phyloP scores from a whole-genome alignment of 2,113 vertebrate genomes.

The Colius striatus region DNA sequence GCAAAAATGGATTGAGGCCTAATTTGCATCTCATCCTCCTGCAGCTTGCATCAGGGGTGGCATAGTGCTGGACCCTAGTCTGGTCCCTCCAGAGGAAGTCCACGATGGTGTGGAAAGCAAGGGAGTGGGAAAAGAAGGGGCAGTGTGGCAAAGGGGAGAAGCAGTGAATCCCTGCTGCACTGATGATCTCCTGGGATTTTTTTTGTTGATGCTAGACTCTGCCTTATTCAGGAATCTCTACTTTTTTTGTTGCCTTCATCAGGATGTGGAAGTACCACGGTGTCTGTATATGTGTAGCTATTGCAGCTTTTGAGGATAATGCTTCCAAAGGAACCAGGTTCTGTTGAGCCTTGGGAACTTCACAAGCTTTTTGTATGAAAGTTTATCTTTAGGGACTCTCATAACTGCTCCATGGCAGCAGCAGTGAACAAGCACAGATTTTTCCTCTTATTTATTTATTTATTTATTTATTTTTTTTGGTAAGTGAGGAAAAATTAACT shows the following conservation, averaged over 20 bases:
- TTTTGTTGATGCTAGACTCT: background rate
- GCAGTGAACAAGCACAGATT: background rate
- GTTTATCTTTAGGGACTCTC: background rate
- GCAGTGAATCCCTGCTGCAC: background rate
- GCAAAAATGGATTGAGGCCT: background rate
- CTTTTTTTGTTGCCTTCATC: background rate
- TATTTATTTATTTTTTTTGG: background rate
- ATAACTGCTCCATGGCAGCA: background rate
- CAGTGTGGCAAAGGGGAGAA: background rate
- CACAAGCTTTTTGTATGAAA: background rate
- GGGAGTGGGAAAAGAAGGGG: background rate
- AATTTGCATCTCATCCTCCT: background rate
- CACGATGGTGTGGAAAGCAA: background rate
- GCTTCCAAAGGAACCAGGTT: background rate
- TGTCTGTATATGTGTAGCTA: background rate
- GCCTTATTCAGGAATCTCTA: background rate
- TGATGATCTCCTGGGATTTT: background rate
- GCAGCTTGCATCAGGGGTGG: background rate
- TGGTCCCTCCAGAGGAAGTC: background rate
- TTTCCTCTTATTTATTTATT: too few relatives aligned
- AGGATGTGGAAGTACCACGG: fast-evolving
- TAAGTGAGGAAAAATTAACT: background rate
- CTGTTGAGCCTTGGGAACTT: background rate
- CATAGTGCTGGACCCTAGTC: background rate
- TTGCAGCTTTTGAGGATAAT: background rate